phyloP scores from a whole-genome alignment of 1,140 invertebrate genomes.

The Manduca sexta region DNA sequence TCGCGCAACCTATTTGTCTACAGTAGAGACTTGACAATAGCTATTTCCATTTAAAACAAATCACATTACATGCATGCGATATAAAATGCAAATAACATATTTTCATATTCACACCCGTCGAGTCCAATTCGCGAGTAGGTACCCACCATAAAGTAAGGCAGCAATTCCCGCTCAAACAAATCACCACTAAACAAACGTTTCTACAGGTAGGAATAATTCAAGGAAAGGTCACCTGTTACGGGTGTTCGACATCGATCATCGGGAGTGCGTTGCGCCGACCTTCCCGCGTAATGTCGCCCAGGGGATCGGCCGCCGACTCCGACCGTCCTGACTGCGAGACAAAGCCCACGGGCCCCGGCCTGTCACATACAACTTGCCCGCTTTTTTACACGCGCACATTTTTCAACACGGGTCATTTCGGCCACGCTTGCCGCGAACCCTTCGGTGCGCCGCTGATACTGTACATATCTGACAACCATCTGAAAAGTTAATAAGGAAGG shows the following conservation, averaged over 20 bases:
- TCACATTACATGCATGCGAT: no score
- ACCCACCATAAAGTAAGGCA: slow-evolving; percentile 40
- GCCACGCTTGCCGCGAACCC: slow-evolving; percentile 22
- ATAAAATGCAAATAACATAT: slow-evolving; percentile 13
- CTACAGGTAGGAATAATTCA: slow-evolving; percentile 68
- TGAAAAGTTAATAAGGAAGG: slow-evolving; percentile 53
- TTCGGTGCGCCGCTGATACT: slow-evolving; percentile 14
- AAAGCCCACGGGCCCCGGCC: slow-evolving; percentile 41
- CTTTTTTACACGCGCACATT: slow-evolving; percentile 46
- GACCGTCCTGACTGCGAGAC: slow-evolving; percentile 43
- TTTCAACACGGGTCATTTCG: slow-evolving; percentile 35
- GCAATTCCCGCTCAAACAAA: slow-evolving; percentile 61
- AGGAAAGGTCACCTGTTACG: slow-evolving; percentile 68
- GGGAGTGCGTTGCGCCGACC: slow-evolving; percentile 57
- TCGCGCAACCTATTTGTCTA: no score
- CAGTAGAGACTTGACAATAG: no score
- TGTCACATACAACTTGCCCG: slow-evolving; percentile 51
- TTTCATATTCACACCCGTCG: slow-evolving; percentile 42
- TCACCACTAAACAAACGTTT: slow-evolving; percentile 66
- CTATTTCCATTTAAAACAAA: no score
- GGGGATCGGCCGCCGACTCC: slow-evolving; percentile 39
- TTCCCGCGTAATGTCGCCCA: slow-evolving; percentile 62
- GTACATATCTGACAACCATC: slow-evolving; percentile 28
- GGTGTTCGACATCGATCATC: slow-evolving; percentile 69
- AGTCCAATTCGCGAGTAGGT: slow-evolving; percentile 30